These are phyloP conservation scores for Ceratosolen solmsi DNA, from an alignment of 1,140 invertebrate species.

Conservation along the genomic window DNA sequence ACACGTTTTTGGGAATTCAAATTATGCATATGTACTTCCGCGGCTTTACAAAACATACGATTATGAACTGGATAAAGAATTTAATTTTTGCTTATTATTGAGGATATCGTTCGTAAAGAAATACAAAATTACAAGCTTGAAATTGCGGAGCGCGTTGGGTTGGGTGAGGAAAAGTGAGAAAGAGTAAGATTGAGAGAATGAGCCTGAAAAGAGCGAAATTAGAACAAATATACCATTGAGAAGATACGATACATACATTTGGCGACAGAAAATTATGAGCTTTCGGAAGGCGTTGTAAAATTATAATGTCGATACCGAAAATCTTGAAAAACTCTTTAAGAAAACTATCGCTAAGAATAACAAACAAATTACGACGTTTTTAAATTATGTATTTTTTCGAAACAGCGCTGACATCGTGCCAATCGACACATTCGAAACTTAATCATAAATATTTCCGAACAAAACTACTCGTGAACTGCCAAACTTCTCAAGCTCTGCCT, in stretches of 20 bases:
- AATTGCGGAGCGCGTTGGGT: conserved; percentile 14
- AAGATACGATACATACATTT: too few species aligned
- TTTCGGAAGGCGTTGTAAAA: conserved; percentile 10
- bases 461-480: conserved; percentile 6
- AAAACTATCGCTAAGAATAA: neutral
- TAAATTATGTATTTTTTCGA: neutral
- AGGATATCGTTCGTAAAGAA: neutral
- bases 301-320: neutral
- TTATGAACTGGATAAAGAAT: conserved; percentile 31
- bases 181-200: neutral
- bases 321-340: conserved; percentile 10
- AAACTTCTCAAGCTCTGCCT: too few species aligned
- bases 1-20: neutral
- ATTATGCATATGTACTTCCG: neutral
- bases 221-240: too few species aligned
- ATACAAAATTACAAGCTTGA: conserved; percentile 21
- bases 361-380: neutral
- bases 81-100: conserved; percentile 32
- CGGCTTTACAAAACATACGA: neutral
- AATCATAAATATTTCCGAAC: neutral
- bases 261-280: neutral
- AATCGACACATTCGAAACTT: neutral
- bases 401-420: conserved; percentile 5
- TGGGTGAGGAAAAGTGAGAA: too few species aligned
- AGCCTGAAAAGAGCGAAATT: neutral